Evolutionary conservation across 2,113 vertebrate species (phyloP).

Genomic region (Grus americana): DNA sequence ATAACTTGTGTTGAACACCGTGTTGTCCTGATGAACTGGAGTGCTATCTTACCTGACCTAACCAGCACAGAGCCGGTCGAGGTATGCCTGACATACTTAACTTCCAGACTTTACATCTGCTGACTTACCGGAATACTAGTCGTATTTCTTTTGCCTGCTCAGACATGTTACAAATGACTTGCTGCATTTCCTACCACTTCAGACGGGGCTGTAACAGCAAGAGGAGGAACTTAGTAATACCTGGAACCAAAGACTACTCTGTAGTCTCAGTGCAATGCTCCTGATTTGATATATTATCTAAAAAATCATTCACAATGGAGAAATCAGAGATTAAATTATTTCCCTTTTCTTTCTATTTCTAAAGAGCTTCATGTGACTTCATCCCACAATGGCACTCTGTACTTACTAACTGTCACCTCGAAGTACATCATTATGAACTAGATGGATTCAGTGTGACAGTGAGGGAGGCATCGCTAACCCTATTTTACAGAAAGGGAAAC

Average conservation of each 20-base stretch:
- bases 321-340: background rate
- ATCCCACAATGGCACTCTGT: background rate
- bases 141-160: background rate
- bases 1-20: accelerated
- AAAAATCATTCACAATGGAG: background rate
- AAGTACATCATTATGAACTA: background rate
- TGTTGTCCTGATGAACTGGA: background rate
- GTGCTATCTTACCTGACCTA: background rate
- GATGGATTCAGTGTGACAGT: accelerated
- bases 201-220: background rate
- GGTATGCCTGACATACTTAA: background rate
- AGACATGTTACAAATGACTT: background rate
- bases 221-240: background rate
- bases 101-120: background rate
- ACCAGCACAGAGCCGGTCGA: background rate
- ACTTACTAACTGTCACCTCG: background rate
- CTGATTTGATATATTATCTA: background rate
- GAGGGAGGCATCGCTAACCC: background rate
- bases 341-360: background rate
- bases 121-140: background rate
- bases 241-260: background rate
- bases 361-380: background rate
- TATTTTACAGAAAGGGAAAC: background rate
- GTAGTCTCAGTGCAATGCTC: background rate
- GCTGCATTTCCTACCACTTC: background rate